These are phyloP conservation scores for Microcebus lehilahytsara DNA, from an alignment of 2,113 vertebrate genomes.

Conservation along the genomic window DNA sequence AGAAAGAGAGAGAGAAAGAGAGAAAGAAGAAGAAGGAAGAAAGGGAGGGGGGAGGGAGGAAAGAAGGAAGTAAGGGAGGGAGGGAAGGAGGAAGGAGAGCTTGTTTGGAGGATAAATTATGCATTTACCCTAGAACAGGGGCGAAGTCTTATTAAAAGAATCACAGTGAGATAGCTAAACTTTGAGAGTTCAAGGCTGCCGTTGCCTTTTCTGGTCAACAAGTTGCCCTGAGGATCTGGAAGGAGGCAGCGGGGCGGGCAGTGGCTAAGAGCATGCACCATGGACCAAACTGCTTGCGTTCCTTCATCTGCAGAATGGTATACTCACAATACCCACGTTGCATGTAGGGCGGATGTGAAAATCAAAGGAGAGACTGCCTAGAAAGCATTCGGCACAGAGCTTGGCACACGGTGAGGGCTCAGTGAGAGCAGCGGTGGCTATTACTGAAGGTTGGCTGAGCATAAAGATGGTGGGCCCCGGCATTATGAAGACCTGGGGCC, in stretches of 20 bases:
- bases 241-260: rapidly evolving
- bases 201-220: not conserved
- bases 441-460: not conserved
- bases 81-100: not conserved
- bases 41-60: too few relatives aligned
- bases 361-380: not conserved
- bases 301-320: not conserved
- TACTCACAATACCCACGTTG: not conserved
- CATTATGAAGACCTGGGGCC: not conserved
- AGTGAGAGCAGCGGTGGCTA: not conserved
- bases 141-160: not conserved
- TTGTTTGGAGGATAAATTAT: not conserved
- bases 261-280: not conserved
- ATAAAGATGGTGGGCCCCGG: not conserved
- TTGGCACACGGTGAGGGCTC: not conserved
- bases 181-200: not conserved
- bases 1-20: too few relatives aligned
- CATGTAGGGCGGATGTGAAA: not conserved
- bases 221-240: not conserved
- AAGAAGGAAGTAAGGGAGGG: too few relatives aligned
- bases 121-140: not conserved
- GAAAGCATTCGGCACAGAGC: not conserved
- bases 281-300: not conserved
- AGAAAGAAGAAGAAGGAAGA: too few relatives aligned
- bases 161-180: not conserved